These are phyloP conservation scores for Troides helena DNA, from an alignment of 2,888 invertebrate species.

Conservation along the genomic window DNA sequence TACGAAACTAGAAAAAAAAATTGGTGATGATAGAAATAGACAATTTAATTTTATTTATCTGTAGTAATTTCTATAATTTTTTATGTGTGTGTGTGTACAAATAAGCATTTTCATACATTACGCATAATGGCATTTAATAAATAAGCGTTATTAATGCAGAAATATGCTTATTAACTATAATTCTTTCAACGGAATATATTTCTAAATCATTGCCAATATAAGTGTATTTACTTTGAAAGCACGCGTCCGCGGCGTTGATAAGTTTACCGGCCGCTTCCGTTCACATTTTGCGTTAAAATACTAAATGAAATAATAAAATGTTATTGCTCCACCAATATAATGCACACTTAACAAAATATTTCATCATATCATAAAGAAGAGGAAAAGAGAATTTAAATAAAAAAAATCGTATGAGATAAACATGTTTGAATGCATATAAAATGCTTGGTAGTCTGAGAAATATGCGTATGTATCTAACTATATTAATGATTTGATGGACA, in stretches of 20 bases:
- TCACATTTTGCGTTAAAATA: conserved; percentile 53
- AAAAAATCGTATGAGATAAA: no score
- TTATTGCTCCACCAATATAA: conserved; percentile 27
- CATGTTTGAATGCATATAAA: no score
- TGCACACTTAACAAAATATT: conserved; percentile 13
- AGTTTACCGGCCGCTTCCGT: conserved; percentile 66
- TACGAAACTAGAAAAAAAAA: no score
- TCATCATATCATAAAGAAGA: conserved; percentile 16
- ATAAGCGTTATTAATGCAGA: conserved; percentile 21
- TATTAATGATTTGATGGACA: no score
- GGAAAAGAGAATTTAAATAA: no score
- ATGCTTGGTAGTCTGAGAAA: no score
- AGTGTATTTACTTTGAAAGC: conserved; percentile 66
- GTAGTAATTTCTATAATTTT: no score
- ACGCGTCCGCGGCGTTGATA: conserved; percentile 59
- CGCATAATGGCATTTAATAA: conserved; percentile 9
- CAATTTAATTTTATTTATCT: no score
- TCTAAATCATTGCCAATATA: conserved; percentile 62
- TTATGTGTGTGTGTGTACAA: not conserved
- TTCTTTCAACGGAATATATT: conserved; percentile 54
- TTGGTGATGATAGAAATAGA: no score
- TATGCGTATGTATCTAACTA: no score
- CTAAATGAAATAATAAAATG: conserved; percentile 41
- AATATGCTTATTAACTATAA: conserved; percentile 41
- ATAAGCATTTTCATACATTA: conserved; percentile 20